Base-by-base conservation (phyloP, 2,888 invertebrate genomes). In the Brenthis daphne region DNA sequence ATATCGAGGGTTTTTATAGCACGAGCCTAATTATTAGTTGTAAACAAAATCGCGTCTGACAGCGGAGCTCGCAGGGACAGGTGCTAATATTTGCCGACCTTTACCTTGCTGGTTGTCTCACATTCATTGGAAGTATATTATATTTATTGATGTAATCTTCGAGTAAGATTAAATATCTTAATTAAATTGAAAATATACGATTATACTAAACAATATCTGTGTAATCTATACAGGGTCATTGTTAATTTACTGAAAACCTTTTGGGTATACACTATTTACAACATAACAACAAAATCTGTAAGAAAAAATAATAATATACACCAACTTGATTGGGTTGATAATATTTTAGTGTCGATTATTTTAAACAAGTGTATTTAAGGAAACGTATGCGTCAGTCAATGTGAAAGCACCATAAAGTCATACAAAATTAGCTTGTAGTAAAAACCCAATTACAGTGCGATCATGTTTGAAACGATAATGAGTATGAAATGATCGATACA, bases 1-100 rank as follows among this genome's bases (percentile, higher is more conserved):
- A 74, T 71, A 65, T 71, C 75, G 70, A 64, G 50, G 58, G 58
- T 16, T 33, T 55, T 53, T 53, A 2, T 55, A 11, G 64, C 68
- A 54, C 64, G 60, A 56, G 65, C 48, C 60, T 69, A 70, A 61
- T 65, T 68, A 73, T 70, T 64, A 61, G 8, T 53, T 60, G 47
- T 37, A 47, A 60, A 64, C 67, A 73, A 72, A 74, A 74, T 70
- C 73, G 75, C 77, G 80, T 73, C 79, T 77, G 84, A 82, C 82
- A 80, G 79, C 76, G 77, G 68, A 80, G 86, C 85, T 86, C 77
- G 81, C 80, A 86, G 86, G 85, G 88, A 88, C 86, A 88, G 88
- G 85, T 88, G 87, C 73, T 75, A 73, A 75, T 70, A 69, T 69
- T 73, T 71, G 68, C 68, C 68, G 67, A 71, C 70, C 16, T 73